Evolutionary conservation across 2,888 invertebrate genomes (phyloP), one percentile per base, ranked within the genome.

Genomic region (Ennomos fuscantarius): DNA sequence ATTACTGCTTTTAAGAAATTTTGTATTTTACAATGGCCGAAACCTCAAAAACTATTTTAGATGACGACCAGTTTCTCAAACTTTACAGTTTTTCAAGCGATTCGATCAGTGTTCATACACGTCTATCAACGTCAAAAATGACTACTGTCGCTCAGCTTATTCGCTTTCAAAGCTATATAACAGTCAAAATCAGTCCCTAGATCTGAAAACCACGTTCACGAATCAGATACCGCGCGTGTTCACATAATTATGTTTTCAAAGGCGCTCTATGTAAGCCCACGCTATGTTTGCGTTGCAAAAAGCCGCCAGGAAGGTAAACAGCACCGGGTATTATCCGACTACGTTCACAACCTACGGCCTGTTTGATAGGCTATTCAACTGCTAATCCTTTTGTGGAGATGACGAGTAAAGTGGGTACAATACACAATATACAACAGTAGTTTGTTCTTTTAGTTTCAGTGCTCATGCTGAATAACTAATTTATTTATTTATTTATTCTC

Each of bases 241-340:
- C 42, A 57, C 58, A 63, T 65, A 65, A 63, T 67, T 72, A 63
- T 63, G 70, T 70, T 75, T 70, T 70, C 60, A 68, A 73, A 70
- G 66, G 65, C 62, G 64, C 62, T 12, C 64, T 59, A 53, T 55
- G 66, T 65, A 55, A 37, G 50, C 65, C 65, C 60, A 62, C 66
- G 57, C 61, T 61, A 57, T 82, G 81, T 82, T 85, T 81, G 68
- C 74, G 57, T 75, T 74, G 75, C 74, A 82, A 81, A 85, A 84
- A 81, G 80, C 81, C 68, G 62, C 46, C 66, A 64, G 63, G 63
- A 66, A 67, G 66, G 74, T 71, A 79, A 84, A 81, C 81, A 79
- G 46, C 54, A 69, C 65, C 61, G 66, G 75, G 69, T 77, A 81
- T 78, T 78, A 81, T 80, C 75, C 70, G 72, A 69, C 72, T 78